Evolutionary conservation across 2,113 vertebrate species (phyloP).

Genomic region (Perca flavescens): DNA sequence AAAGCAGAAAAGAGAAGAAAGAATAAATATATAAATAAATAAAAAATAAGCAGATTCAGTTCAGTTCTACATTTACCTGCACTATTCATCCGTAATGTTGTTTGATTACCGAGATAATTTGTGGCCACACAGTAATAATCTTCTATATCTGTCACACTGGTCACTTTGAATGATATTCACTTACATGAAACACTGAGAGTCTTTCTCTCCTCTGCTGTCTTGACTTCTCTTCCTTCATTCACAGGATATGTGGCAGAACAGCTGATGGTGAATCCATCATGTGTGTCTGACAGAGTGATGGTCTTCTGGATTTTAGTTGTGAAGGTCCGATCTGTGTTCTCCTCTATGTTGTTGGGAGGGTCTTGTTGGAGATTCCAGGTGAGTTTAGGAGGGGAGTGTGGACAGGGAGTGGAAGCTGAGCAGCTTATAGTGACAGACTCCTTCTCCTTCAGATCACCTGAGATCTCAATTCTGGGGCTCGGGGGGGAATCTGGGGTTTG

Average conservation of each 20-base stretch:
- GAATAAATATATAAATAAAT: too few species aligned
- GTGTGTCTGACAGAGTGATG: conserved; percentile 41
- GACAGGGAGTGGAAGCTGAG: conserved; percentile 63
- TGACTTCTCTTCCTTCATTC: background rate
- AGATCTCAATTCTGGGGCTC: conserved; percentile 33
- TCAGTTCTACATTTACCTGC: too few species aligned
- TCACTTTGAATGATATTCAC: too few species aligned
- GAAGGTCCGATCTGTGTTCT: conserved; percentile 19
- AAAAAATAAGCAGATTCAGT: too few species aligned
- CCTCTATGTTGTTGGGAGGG: background rate
- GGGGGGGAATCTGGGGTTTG: conserved; percentile 32
- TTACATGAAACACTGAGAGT: conserved; percentile 61
- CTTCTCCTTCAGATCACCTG: conserved; percentile 32
- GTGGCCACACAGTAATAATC: conserved; percentile 49
- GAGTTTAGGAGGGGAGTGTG: conserved; percentile 42
- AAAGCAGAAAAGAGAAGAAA: too few species aligned
- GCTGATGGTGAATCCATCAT: conserved; percentile 47
- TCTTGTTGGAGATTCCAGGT: conserved; percentile 43
- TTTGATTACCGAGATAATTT: conserved; percentile 36
- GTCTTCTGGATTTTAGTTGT: conserved; percentile 23
- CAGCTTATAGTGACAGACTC: conserved; percentile 49
- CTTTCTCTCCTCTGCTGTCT: conserved; percentile 3
- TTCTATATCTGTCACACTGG: background rate
- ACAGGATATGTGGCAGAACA: conserved; percentile 55
- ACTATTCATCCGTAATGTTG: too few species aligned